Evolutionary conservation across 1,140 invertebrate species (phyloP).

Genomic region (Drosophila gunungcola): DNA sequence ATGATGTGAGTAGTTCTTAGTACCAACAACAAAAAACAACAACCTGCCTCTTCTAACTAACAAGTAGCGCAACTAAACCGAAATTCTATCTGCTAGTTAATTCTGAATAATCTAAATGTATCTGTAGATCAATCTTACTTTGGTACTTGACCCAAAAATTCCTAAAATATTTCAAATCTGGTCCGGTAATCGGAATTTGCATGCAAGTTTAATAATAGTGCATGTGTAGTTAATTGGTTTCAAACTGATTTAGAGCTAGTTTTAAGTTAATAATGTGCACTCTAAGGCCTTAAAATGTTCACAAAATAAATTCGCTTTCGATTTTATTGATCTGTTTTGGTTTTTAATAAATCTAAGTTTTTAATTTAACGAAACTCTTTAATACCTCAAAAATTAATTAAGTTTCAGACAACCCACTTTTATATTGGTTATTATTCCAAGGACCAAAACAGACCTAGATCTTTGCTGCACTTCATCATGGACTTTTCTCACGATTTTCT

Average conservation of each 20-base stretch:
- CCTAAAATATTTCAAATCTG: neutral
- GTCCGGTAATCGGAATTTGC: slow-evolving; percentile 6
- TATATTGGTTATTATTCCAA: neutral
- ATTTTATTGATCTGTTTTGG: neutral
- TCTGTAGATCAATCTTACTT: slow-evolving; percentile 12
- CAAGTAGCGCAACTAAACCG: slow-evolving; percentile 50
- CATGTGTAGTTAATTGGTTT: slow-evolving; percentile 2
- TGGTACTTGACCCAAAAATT: neutral
- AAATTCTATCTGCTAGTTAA: slow-evolving; percentile 27
- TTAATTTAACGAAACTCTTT: no score
- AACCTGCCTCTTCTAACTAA: slow-evolving; percentile 46
- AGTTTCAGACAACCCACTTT: neutral
- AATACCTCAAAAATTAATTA: neutral
- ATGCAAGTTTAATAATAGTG: slow-evolving; percentile 29
- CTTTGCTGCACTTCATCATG: slow-evolving; percentile 23
- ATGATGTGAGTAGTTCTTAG: slow-evolving; percentile 85
- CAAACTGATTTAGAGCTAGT: neutral
- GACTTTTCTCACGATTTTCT: slow-evolving; percentile 30
- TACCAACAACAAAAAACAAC: slow-evolving; percentile 45
- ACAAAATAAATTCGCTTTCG: neutral
- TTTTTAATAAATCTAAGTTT: neutral
- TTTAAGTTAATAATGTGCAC: neutral
- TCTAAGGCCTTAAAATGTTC: neutral
- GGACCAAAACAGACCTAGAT: neutral
- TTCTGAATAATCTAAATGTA: slow-evolving; percentile 35